Percentiles rank a stretch among this genome's conserved stretches.
Evolutionary conservation across 1,140 invertebrate species (phyloP).

Genomic region (Caenorhabditis remanei): DNA sequence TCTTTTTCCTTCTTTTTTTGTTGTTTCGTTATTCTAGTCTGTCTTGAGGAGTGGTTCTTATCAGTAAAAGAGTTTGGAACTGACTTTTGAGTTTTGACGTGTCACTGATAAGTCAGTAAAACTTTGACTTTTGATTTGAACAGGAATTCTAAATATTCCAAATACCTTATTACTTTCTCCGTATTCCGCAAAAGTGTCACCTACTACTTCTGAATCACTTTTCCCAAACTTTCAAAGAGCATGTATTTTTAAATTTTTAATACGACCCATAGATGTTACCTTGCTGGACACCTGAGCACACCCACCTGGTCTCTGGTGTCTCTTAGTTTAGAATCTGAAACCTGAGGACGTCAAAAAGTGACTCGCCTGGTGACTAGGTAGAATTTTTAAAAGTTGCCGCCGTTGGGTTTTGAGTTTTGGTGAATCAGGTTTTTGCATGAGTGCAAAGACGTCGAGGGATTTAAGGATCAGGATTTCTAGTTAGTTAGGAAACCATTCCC

Average conservation of each 20-base stretch:
- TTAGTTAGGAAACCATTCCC: no score
- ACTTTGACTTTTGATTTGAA: no score
- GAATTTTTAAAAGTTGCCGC: conserved; percentile 13
- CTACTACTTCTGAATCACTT: no score
- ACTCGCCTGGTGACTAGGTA: background rate
- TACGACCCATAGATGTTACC: background rate
- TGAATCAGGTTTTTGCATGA: background rate
- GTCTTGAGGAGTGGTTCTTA: no score
- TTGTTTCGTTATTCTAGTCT: background rate
- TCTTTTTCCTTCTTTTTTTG: background rate
- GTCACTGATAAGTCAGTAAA: no score
- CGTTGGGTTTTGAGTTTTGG: conserved; percentile 7
- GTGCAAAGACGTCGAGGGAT: background rate
- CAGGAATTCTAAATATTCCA: no score
- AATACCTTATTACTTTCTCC: no score
- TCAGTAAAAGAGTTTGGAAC: no score
- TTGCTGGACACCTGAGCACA: conserved; percentile 8
- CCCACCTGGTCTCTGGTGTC: background rate
- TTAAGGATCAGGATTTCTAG: no score
- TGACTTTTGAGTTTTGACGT: no score
- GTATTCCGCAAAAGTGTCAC: no score
- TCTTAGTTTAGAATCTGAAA: background rate
- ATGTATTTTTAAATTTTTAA: conserved; percentile 5
- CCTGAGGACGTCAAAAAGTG: background rate
- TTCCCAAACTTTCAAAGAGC: background rate